Base-by-base conservation (phyloP, 1,140 invertebrate species). In the Meteorus sp. region DNA sequence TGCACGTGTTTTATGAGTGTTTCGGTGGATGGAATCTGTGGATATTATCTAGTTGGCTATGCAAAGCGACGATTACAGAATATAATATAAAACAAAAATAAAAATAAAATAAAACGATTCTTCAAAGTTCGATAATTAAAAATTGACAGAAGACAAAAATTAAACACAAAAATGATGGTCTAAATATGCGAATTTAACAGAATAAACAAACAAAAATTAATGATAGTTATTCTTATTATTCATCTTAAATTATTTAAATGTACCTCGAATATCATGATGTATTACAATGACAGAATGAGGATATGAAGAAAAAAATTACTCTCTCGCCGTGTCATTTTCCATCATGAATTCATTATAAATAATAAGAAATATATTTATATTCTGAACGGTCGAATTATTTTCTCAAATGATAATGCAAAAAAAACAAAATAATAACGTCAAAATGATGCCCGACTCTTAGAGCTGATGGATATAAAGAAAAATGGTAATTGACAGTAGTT, bases 331-430 rank as follows among this genome's bases (percentile, higher is more conserved):
- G 25, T 48, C 31, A 15, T 47, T 48, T 25, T 11, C 15, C 23
- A 25, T n/a, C n/a, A n/a, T n/a, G n/a, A n/a, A n/a, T n/a, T n/a
- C n/a, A n/a, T n/a, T 48, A 57, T 62, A 52, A 52, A 52, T 55
- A 60, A 50, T 54, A 64, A 48, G 58, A 57, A 63, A 57, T 52
- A 59, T 39, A 19, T 57, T 56, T 64, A 50, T 63, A 63, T 66
- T 67, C 64, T 63, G 64, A 63, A 65, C 63, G 55, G 61, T 69
- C 60, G 63, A 67, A 65, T 67, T 71, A 65, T 71, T 71, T 70
- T 70, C 61, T 64, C 63, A 56, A 69, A 62, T 48, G 43, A 39
- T 33, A 53, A 27, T 33, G 45, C 4, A 39, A 39, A 39, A 39
- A 4, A 4, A 15, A 39, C 13, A 39, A 39, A 39, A 39, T n/a